phyloP scores from a whole-genome alignment of 2,888 invertebrate species.

The Scaptomyza tumidula region DNA sequence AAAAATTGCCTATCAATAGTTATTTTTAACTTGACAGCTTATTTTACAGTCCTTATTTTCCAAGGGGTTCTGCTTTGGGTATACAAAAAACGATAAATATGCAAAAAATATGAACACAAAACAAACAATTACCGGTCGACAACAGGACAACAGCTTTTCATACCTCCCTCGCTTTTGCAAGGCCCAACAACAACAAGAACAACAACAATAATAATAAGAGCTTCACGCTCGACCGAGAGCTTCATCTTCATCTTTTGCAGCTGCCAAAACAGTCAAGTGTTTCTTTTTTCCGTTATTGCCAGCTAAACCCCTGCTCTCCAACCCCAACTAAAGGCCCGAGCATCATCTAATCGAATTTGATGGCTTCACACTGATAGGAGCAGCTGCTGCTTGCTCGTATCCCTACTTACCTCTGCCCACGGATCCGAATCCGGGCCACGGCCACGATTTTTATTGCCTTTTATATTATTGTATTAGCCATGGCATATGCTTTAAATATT shows the following conservation, averaged over 20 bases:
- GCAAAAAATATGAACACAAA: conserved; percentile 64
- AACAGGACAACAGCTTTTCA: conserved; percentile 52
- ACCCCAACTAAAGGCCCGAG: conserved; percentile 31
- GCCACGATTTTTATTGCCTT: conserved; percentile 71
- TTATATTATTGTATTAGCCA: conserved; percentile 75
- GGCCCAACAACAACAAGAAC: conserved; percentile 9
- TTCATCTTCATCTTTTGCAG: conserved; percentile 65
- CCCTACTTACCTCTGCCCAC: conserved; percentile 32
- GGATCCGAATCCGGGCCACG: conserved; percentile 28
- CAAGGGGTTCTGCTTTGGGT: neutral
- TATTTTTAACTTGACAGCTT: conserved; percentile 22
- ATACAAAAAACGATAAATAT: conserved; percentile 37
- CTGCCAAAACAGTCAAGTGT: conserved; percentile 77
- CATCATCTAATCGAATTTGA: conserved; percentile 78
- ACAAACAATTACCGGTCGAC: conserved; percentile 58
- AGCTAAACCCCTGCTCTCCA: conserved; percentile 8
- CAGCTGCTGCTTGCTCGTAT: conserved; percentile 65
- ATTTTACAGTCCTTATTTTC: conserved; percentile 1
- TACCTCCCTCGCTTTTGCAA: neutral
- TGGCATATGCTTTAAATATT: conserved; percentile 73
- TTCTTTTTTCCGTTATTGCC: conserved; percentile 57
- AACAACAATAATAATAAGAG: neutral
- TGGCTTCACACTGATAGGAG: conserved; percentile 82
- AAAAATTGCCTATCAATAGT: neutral
- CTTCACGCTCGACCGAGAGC: conserved; percentile 31